Base-by-base conservation (phyloP, 1,140 invertebrate genomes). In the Tenebrio molitor region DNA sequence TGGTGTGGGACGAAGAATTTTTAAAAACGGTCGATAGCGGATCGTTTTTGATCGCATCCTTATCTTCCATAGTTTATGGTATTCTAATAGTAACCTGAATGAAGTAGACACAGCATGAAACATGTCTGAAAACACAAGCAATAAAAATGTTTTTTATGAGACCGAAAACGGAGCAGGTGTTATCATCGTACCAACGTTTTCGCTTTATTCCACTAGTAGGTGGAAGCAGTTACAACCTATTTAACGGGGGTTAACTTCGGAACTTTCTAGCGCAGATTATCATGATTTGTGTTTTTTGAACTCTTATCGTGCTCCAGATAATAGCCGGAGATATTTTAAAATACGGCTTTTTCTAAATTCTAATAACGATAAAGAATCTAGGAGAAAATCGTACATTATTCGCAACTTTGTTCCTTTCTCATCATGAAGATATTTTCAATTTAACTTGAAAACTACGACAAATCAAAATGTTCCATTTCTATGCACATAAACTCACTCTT, bases 191-290 rank as follows among this genome's bases (percentile, higher is more conserved):
- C 50, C 14, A 58, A 58, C 50, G 23, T 58, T 58, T 58, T 58
- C 50, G 50, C 50, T 58, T 58, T 58, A 58, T 58, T 58, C 29
- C 46, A 53, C 46, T 53, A 53, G 46, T 53, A 53, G 50, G 50
- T 58, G 50, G 50, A 29, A 58, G 50, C 50, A 58, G 50, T 58
- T 33, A 58, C 50, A 58, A 58, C 50, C 50, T 58, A 58, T 58
- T 58, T 58, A 58, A 21, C 1, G 50, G 50, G 50, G 50, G 50
- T 58, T 58, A 58, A 58, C 50, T 58, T 58, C 23, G 23, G 50
- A 58, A 58, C 50, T 58, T 58, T 58, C 50, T 58, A 58, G 50
- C 50, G n/a, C 50, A 58, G 50, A 58, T 58, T 58, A 58, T 33
- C 50, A 58, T 58, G 50, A 58, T 58, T 58, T 58, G 50, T 58